Evolutionary conservation across 1,140 invertebrate genomes (phyloP).

Genomic region (Drosophila asahinai): DNA sequence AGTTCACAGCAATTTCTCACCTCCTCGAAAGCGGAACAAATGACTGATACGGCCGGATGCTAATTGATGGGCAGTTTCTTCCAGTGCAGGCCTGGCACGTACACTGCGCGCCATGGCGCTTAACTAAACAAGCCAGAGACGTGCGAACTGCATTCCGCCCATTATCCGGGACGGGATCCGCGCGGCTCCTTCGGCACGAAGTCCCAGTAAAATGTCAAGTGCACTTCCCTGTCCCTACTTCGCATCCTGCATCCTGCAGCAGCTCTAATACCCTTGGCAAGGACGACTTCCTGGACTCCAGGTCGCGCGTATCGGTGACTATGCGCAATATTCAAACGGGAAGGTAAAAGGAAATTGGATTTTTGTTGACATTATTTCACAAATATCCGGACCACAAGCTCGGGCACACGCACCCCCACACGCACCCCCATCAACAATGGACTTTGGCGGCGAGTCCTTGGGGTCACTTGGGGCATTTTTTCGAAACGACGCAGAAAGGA

Average conservation of each 20-base stretch:
- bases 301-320: constrained; percentile 39
- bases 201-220: constrained; percentile 53
- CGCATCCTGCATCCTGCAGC: background rate
- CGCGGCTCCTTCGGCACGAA: constrained; percentile 38
- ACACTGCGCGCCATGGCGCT: constrained; percentile 15
- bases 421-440: constrained; percentile 14
- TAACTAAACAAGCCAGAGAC: constrained; percentile 46
- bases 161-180: background rate
- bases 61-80: constrained; percentile 23
- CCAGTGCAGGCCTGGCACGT: constrained; percentile 25
- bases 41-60: background rate
- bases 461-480: constrained; percentile 10
- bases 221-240: constrained; percentile 30
- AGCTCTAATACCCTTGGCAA: constrained; percentile 1
- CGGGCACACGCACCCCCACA: background rate
- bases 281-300: constrained; percentile 10
- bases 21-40: background rate
- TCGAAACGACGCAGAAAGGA: background rate
- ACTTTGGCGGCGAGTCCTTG: constrained; percentile 5
- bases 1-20: background rate
- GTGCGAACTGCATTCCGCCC: constrained; percentile 26
- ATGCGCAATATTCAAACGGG: constrained; percentile 69
- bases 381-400: constrained; percentile 68
- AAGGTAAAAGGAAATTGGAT: constrained; percentile 82
- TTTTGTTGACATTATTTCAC: constrained; percentile 83